A percentile compares a stretch with the other conserved stretches of the same genome.
These are phyloP conservation scores for Ametastegia equiseti DNA, from an alignment of 2,888 invertebrate genomes.

Conservation along the genomic window DNA sequence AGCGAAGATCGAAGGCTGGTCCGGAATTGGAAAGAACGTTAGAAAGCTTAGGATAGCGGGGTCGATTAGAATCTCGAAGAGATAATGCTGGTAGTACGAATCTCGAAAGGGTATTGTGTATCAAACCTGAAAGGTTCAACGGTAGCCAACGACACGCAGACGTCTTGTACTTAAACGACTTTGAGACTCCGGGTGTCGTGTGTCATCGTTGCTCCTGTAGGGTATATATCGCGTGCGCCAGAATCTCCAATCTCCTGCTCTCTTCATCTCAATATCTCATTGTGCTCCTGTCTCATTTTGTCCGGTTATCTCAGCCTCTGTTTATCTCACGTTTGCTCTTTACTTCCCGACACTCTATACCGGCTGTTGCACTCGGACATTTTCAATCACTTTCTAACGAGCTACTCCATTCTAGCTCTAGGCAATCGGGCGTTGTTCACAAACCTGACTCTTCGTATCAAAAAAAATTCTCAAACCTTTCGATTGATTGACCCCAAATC, in stretches of 20 bases:
- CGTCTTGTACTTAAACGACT: slow-evolving; percentile 58
- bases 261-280: neutral
- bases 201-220: slow-evolving; percentile 53
- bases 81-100: neutral
- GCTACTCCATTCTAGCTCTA: neutral
- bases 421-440: neutral
- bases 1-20: neutral
- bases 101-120: slow-evolving; percentile 7
- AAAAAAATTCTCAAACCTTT: neutral
- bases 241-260: neutral
- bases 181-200: slow-evolving; percentile 54
- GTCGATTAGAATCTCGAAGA: too few species aligned
- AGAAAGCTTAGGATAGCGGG: neutral
- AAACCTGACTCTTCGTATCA: neutral
- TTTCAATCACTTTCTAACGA: neutral
- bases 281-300: neutral
- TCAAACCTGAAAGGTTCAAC: slow-evolving; percentile 52
- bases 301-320: neutral
- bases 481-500: neutral
- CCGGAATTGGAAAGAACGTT: neutral
- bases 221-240: slow-evolving; percentile 2
- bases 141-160: slow-evolving; percentile 58
- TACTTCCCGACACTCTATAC: neutral
- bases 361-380: neutral
- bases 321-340: neutral